phyloP scores from a whole-genome alignment of 2,888 invertebrate genomes.

The Epirrhoe tristata region DNA sequence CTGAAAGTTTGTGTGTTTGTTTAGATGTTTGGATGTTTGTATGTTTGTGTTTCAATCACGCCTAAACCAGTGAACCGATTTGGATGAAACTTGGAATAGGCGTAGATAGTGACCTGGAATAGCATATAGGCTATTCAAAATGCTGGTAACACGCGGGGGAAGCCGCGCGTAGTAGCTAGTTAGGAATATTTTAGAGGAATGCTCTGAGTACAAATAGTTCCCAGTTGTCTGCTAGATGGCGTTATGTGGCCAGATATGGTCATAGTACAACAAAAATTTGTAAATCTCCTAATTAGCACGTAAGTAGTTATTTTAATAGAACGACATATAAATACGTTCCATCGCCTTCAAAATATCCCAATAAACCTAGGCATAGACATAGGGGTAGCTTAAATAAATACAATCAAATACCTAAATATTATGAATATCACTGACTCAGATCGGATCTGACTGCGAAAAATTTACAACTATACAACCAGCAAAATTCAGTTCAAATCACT shows the following conservation, averaged over 20 bases:
- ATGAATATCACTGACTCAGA: constrained; percentile 20
- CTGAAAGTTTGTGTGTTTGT: no score
- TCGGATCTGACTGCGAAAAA: constrained; percentile 7
- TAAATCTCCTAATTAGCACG: neutral
- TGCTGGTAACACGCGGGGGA: no score
- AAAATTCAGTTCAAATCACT: neutral
- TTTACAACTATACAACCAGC: constrained; percentile 12
- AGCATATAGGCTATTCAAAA: no score
- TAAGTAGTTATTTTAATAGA: no score
- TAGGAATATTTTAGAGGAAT: no score
- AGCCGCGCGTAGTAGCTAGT: no score
- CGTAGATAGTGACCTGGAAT: no score
- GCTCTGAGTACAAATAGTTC: neutral
- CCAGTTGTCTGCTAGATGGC: neutral
- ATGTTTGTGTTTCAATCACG: no score
- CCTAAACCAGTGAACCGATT: no score
- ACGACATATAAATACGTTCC: no score
- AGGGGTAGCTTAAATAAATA: constrained; percentile 7
- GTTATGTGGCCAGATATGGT: neutral
- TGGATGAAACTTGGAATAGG: no score
- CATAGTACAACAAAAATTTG: neutral
- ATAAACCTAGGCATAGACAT: neutral
- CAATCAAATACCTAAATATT: constrained; percentile 12
- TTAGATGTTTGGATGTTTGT: no score
- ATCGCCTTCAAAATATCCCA: neutral